phyloP scores from a whole-genome alignment of 1,140 invertebrate genomes.

The Oppia nitens region DNA sequence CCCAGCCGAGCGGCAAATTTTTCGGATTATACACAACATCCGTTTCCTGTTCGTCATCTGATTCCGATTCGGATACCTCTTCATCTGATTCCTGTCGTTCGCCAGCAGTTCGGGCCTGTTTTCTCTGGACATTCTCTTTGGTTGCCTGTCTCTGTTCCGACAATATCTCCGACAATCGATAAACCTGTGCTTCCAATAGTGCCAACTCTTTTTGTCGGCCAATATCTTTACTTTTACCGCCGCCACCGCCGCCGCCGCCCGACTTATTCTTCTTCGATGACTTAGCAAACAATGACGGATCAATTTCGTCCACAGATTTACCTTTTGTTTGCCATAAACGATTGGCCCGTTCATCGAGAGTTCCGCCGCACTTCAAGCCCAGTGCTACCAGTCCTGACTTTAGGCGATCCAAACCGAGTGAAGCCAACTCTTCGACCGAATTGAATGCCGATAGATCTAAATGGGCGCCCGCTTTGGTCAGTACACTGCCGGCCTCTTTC shows the following conservation, averaged over 20 bases:
- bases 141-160: constrained; percentile 50
- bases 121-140: constrained; percentile 93
- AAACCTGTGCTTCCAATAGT: constrained; percentile 51
- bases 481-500: constrained; percentile 83
- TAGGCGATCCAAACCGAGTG: constrained; percentile 83
- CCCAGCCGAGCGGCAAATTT: constrained; percentile 96
- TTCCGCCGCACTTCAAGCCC: constrained; percentile 95
- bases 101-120: constrained; percentile 89
- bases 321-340: constrained; percentile 89
- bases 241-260: no score
- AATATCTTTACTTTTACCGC: constrained; percentile 42
- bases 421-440: constrained; percentile 92
- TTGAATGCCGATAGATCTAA: constrained; percentile 86
- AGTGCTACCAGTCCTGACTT: constrained; percentile 94
- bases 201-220: constrained; percentile 37
- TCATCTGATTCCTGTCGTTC: constrained; percentile 82
- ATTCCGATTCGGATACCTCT: constrained; percentile 67
- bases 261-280: no score
- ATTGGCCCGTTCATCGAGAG: constrained; percentile 87
- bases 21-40: constrained; percentile 98
- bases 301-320: constrained; percentile 58
- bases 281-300: constrained; percentile 77
- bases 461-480: constrained; percentile 82
- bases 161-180: constrained; percentile 14
- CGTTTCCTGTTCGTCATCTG: constrained; percentile 46